These are phyloP conservation scores for Phengaris arion DNA, from an alignment of 2,888 invertebrate genomes.

Conservation along the genomic window DNA sequence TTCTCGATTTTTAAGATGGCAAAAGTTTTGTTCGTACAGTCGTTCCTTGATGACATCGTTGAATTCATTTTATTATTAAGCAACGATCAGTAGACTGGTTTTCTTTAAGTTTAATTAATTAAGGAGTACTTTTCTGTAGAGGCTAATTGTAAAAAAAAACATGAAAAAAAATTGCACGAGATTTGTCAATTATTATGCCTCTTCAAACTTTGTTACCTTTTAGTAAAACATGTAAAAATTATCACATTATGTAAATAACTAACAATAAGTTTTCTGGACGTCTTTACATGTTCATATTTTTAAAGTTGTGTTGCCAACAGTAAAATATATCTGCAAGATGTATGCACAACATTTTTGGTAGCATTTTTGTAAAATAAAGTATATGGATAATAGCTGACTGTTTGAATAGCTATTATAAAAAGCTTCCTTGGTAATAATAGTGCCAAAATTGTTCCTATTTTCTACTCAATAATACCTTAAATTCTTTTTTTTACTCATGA, in stretches of 20 bases:
- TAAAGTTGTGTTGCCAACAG: slow-evolving; percentile 23
- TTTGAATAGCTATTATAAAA: background rate
- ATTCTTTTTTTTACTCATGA: slow-evolving; percentile 31
- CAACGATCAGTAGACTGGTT: slow-evolving; percentile 25
- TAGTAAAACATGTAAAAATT: slow-evolving; percentile 1
- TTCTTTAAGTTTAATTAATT: slow-evolving; percentile 26
- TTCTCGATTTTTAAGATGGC: slow-evolving; percentile 16
- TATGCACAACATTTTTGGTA: slow-evolving; percentile 19
- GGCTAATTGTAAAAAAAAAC: slow-evolving; percentile 22
- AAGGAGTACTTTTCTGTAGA: slow-evolving; percentile 24
- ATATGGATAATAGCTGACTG: background rate
- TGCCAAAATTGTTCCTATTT: slow-evolving; percentile 27
- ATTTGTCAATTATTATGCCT: slow-evolving; percentile 27
- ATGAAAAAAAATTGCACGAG: slow-evolving; percentile 6
- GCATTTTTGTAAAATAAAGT: slow-evolving; percentile 4
- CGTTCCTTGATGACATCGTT: slow-evolving; percentile 16
- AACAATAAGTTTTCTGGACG: background rate
- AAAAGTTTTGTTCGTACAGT: background rate
- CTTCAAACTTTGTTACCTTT: slow-evolving; percentile 13
- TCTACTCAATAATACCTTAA: slow-evolving; percentile 8
- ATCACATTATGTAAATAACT: slow-evolving; percentile 21
- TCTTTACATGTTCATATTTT: slow-evolving; percentile 15
- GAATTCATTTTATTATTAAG: background rate
- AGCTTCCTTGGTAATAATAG: slow-evolving; percentile 25
- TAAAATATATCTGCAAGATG: slow-evolving; percentile 15